Conservation (phyloP, 2,113 vertebrate genomes). For the Eurystomus gularis region DNA sequence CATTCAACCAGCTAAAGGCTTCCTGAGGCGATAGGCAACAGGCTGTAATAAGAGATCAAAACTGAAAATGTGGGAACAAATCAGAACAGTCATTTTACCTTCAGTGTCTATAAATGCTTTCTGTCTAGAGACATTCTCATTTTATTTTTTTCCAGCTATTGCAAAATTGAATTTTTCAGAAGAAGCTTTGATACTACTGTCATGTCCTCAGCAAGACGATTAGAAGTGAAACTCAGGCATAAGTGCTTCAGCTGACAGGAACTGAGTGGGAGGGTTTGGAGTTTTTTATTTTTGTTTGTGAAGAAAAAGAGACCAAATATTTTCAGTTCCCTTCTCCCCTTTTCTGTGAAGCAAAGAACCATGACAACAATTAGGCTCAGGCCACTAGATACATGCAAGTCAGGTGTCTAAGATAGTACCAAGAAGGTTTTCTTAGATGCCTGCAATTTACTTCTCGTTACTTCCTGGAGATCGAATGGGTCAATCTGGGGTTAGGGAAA, state of each 20-base stretch:
- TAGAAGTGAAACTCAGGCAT: not conserved
- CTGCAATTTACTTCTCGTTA: not conserved
- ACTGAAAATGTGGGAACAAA: not conserved
- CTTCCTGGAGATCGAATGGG: not conserved
- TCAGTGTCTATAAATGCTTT: not conserved
- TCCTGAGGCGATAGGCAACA: not conserved
- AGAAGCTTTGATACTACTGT: not conserved
- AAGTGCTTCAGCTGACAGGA: not conserved
- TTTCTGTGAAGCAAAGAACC: not conserved
- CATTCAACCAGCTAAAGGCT: not conserved
- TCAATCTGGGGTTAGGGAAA: not conserved
- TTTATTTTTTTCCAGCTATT: not conserved
- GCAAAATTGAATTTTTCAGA: not conserved
- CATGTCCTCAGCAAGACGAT: not conserved
- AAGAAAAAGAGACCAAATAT: not conserved
- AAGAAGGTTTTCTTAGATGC: not conserved
- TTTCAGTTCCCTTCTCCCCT: not conserved
- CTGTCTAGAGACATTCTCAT: not conserved
- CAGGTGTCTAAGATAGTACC: not conserved
- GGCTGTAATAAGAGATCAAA: not conserved
- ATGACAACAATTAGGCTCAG: not conserved
- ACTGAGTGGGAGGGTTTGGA: not conserved
- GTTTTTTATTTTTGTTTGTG: not conserved
- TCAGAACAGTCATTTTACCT: not conserved
- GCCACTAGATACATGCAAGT: not conserved